Evolutionary conservation across 35 echinoderm and acorn worm genomes (phyloP).

Genomic region (Heliocidaris erythrogramma): DNA sequence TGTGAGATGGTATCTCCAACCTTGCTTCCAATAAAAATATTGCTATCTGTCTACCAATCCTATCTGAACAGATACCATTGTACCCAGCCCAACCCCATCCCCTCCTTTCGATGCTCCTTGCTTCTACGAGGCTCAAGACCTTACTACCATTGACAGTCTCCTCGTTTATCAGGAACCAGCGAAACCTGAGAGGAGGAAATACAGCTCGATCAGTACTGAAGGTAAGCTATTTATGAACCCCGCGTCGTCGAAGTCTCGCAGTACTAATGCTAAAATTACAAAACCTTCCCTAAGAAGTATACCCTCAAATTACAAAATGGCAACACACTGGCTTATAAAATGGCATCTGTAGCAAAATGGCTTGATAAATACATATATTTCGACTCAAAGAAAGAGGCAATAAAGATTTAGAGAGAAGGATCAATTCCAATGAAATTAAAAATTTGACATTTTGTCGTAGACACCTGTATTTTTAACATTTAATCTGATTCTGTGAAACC

Average conservation of each 20-base stretch:
- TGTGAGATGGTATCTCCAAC: no score
- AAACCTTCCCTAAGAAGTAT: neutral
- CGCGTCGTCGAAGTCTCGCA: no score
- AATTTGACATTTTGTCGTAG: no score
- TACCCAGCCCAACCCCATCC: conserved; percentile 37
- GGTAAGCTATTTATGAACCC: neutral
- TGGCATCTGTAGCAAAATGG: neutral
- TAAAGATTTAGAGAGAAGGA: neutral
- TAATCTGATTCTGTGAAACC: no score
- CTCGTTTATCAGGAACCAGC: neutral
- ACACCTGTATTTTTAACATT: no score
- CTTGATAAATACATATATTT: neutral
- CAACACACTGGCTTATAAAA: neutral
- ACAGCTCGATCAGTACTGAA: conserved; percentile 20
- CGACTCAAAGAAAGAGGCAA: neutral
- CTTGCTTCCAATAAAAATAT: neutral
- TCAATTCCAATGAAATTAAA: no score
- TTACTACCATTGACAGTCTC: conserved; percentile 26
- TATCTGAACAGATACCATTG: neutral
- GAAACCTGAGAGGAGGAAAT: conserved; percentile 26
- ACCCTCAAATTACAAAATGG: neutral
- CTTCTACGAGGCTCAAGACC: neutral
- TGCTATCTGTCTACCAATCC: neutral
- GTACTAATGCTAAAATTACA: neutral
- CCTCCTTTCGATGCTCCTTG: conserved; percentile 23